Conservation (phyloP, 2,888 invertebrate genomes). For the Byasa hedistus region DNA sequence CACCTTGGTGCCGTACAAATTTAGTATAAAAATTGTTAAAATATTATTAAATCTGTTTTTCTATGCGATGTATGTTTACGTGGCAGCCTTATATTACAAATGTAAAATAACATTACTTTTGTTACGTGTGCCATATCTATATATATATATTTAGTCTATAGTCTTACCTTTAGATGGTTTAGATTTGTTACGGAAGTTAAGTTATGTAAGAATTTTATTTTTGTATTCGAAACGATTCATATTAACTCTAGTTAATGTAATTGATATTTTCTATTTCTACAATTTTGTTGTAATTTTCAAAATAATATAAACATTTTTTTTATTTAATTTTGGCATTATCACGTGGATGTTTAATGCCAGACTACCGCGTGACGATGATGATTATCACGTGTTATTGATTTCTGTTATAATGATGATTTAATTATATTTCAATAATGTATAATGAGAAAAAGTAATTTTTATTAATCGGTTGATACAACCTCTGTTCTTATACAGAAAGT, state of each 20-base stretch:
- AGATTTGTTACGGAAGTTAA: constrained; percentile 25
- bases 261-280: neutral
- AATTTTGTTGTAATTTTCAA: neutral
- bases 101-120: constrained; percentile 18
- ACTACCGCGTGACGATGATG: too few relatives aligned
- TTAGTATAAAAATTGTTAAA: constrained; percentile 9
- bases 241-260: neutral
- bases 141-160: constrained; percentile 22
- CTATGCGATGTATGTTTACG: constrained; percentile 4
- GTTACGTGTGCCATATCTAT: constrained; percentile 27
- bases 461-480: neutral
- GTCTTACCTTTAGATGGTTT: constrained; percentile 14
- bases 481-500: constrained; percentile 4
- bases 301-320: neutral
- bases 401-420: neutral
- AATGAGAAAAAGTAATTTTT: neutral
- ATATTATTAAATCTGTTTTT: constrained; percentile 3
- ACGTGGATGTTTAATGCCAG: too few relatives aligned
- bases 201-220: constrained; percentile 21
- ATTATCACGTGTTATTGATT: neutral
- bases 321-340: neutral
- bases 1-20: constrained; percentile 14
- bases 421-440: neutral
- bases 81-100: constrained; percentile 9
- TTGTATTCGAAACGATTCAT: constrained; percentile 18